Evolutionary conservation across 2,113 vertebrate species (phyloP), one percentile per base, ranked within the genome.

Genomic region (Oncorhynchus tshawytscha): DNA sequence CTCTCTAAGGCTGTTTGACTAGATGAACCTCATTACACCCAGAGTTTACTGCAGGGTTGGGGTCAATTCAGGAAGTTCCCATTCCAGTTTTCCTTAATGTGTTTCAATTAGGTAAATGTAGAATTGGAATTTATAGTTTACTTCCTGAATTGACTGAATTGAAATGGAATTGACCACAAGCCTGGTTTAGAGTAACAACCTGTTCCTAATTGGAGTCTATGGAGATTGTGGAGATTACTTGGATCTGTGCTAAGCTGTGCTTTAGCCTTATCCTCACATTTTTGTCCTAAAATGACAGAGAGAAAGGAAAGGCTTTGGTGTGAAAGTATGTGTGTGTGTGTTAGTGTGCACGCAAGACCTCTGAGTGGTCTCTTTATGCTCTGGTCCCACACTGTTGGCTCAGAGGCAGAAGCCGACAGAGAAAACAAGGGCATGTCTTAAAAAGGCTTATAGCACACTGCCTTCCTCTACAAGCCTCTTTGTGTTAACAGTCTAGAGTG

Each of bases 331-430:
- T 22, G 70, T 71, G 39, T 11, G 39, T 45, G 9, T 3, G 9
- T 45, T 9, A 24, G 57, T 29, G 22, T 49, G 29, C 25, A 71
- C 66, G 60, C 68, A 62, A 67, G 66, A 72, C 73, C 71, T 64
- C 84, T 90, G 83, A 90, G 85, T 70, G 71, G 81, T 84, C 84
- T 84, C 91, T 91, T 90, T 91, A 90, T 93, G 87, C 82, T 78
- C 71, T 66, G 5, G 74, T 72, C 91, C 92, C 84, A 92, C 88
- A 68, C 86, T 65, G 82, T 83, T 88, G 89, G 86, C 89, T 79
- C 25, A 2, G 3, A 77, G 87, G 90, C 90, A 91, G 39, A 45
- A 45, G 39, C 39, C 9, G 11, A 84, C 84, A 82, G 78, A 88
- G 85, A 86, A 91, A 88, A 91, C 88, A 91, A 89, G 88, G 86